Base-by-base conservation (phyloP, 2,888 invertebrate genomes). In the Rhagonycha fulva region DNA sequence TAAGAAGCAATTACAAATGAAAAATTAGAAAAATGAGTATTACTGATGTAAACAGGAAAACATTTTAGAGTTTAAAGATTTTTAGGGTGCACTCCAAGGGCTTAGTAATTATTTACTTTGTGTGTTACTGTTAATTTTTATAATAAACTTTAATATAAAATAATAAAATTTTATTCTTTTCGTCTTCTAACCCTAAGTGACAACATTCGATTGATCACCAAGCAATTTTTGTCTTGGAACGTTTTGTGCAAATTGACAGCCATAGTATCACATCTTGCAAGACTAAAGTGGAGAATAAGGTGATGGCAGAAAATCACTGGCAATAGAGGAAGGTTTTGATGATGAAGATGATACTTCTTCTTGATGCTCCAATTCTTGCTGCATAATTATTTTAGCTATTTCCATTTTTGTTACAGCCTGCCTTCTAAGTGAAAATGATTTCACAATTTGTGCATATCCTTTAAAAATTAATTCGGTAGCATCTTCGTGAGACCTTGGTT, bases 1-100 rank as follows among this genome's bases (percentile, higher is more conserved):
- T 2, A 14, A 23, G 9, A 26, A 30, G 61, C 19, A 76, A 12
- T 11, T 76, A 19, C 71, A 76, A 60, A 71, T 68, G 4, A 74
- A 76, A 66, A 32, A 74, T 62, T 74, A 71, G 62, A 30, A 19
- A 4, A 11, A 24, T 61, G 3, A 1, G n/a, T 47, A 47, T 47
- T 12, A 19, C 2, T 19, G 2, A 19, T n/a, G 7, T 47, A n/a
- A n/a, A 9, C 47, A 9, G n/a, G n/a, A n/a, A 47, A 30, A 47
- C 7, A 47, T 47, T n/a, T 47, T 47, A 47, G n/a, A 7, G 7
- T 2, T 12, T 47, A 47, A 47, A 47, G 19, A 2, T 19, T 19
- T 19, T 19, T 47, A 47, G 47, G 47, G 47, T 47, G n/a, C 47
- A n/a, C 47, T n/a, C n/a, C 7, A n/a, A 47, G n/a, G n/a, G n/a